Base-by-base conservation (phyloP, 1,140 invertebrate species). In the Popillia japonica region DNA sequence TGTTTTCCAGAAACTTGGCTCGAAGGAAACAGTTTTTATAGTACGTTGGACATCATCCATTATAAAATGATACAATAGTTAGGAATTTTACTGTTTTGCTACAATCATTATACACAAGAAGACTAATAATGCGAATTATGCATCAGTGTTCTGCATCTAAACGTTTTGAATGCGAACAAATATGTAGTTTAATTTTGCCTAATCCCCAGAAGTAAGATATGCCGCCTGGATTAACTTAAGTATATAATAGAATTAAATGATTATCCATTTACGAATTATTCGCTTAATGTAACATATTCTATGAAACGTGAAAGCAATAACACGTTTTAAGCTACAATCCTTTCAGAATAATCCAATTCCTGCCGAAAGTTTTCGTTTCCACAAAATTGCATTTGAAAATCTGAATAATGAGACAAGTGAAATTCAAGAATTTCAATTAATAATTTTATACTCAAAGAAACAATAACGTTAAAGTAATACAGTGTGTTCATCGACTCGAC, bases 351-450 rank as follows among this genome's bases (percentile, higher is more conserved):
- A 48, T 48, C 44, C 44, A 48, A 48, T 14, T 48, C 44, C 1
- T 10, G 22, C 22, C 9, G 20, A 3, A 68, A 9, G 20, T 68
- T 27, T 68, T 14, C 61, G 61, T 1, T 3, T 17, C 22, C 17
- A n/a, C 17, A 68, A 22, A 68, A 22, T 68, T 68, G 61, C 61
- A 68, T 27, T 14, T 68, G 7, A 68, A 68, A 22, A 22, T 23
- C 22, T 9, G 61, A 27, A 68, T 68, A 8, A 64, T 27, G 61
- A 0, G 22, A 34, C 27, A 34, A 34, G 14, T 68, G 27, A 68
- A 68, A 68, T 27, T 22, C 22, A 22, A 68, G 22, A 68, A 34
- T 44, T 44, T 7, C 9, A 14, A 8, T 44, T 44, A 44, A 44
- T n/a, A n/a, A n/a, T n/a, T n/a, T 14, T 48, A 48, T 48, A 48